Evolutionary conservation across 2,797 vertebrate genomes (phyloP).

Genomic region (Nyctalus aviator): DNA sequence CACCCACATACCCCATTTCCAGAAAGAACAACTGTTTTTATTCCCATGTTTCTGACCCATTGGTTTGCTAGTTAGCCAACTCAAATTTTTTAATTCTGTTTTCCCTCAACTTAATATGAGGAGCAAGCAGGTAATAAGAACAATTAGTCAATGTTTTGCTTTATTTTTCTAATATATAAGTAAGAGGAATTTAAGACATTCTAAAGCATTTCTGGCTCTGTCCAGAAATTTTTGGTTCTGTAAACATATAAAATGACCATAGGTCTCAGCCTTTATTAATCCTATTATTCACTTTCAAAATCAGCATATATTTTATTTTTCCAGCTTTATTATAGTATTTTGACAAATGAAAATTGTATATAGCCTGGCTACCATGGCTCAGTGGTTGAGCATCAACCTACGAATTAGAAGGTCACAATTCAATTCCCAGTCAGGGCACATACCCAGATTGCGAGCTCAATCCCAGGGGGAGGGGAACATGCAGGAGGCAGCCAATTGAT

Average conservation of each 20-base stretch:
- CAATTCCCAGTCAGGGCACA: no score
- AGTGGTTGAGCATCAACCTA: no score
- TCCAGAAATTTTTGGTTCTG: neutral
- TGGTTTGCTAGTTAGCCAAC: neutral
- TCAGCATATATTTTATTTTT: neutral
- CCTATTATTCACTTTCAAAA: neutral
- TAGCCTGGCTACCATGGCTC: neutral
- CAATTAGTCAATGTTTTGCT: neutral
- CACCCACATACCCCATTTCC: neutral
- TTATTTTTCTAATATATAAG: slow-evolving; percentile 7
- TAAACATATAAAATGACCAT: neutral
- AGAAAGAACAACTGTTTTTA: neutral
- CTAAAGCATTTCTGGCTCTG: neutral
- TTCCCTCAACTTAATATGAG: neutral
- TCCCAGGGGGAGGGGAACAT: no score
- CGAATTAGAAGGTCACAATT: no score
- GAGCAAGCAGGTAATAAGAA: neutral
- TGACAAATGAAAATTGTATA: neutral
- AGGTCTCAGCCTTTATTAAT: neutral
- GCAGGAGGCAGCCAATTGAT: no score
- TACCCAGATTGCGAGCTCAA: no score
- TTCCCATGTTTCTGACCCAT: neutral
- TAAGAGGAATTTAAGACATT: neutral
- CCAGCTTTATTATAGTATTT: neutral
- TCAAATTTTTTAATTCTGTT: neutral